A percentile compares a stretch with the other conserved stretches of the same genome.
phyloP scores from a whole-genome alignment of 2,797 vertebrate species.

The Rhinichthys osculus region DNA sequence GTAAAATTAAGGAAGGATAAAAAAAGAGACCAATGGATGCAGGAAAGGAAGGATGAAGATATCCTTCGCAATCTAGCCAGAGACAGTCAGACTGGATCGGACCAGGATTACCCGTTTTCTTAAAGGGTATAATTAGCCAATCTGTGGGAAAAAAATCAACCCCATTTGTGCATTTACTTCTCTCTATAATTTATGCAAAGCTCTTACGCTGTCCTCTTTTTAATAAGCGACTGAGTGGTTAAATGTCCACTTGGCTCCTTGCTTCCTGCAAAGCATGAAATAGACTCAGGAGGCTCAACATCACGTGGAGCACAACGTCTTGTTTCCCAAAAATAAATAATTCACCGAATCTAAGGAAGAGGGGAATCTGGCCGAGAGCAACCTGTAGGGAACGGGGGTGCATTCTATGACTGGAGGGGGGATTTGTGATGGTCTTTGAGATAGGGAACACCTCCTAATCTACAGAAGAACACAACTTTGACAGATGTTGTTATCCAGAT shows the following conservation, averaged over 20 bases:
- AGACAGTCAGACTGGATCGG: slow-evolving; percentile 65
- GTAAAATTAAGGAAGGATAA: slow-evolving; percentile 49
- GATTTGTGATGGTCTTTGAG: slow-evolving; percentile 59
- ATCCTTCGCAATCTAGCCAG: slow-evolving; percentile 65
- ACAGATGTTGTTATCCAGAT: slow-evolving; percentile 75
- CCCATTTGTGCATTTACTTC: slow-evolving; percentile 73
- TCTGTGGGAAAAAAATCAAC: slow-evolving; percentile 81
- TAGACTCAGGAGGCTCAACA: slow-evolving; percentile 38
- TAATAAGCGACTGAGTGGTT: slow-evolving; percentile 69
- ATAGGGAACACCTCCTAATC: slow-evolving; percentile 64
- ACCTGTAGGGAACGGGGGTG: slow-evolving; percentile 23
- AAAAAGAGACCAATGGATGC: slow-evolving; percentile 44
- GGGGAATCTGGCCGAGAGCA: slow-evolving; percentile 25
- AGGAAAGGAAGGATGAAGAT: slow-evolving; percentile 21
- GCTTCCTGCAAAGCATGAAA: slow-evolving; percentile 68
- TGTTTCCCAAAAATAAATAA: slow-evolving; percentile 24
- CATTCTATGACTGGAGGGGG: slow-evolving; percentile 67
- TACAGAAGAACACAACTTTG: slow-evolving; percentile 69
- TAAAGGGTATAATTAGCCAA: slow-evolving; percentile 76
- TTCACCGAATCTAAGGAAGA: neutral
- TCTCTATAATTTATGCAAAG: slow-evolving; percentile 78
- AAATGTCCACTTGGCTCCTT: slow-evolving; percentile 71
- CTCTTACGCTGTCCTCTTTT: slow-evolving; percentile 73
- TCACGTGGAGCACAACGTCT: neutral
- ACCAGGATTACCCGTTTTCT: slow-evolving; percentile 78